Base-by-base conservation (phyloP, 1,140 invertebrate genomes). In the Drosophila mauritiana region DNA sequence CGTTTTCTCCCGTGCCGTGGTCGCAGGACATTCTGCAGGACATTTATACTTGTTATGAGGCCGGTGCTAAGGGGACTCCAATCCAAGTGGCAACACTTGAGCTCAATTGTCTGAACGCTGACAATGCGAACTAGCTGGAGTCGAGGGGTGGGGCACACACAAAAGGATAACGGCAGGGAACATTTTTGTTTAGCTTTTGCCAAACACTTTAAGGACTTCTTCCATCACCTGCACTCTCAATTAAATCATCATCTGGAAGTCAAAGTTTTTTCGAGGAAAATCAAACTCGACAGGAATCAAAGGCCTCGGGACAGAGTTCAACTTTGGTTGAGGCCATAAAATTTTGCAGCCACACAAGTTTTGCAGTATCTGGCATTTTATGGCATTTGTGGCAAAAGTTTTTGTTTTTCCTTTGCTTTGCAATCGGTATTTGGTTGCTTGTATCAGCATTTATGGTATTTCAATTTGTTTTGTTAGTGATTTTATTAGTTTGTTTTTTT, bases 51-150 rank as follows among this genome's bases (percentile, higher is more conserved):
- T 84, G 81, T 80, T 85, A 77, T 85, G 81, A 80, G 73, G 53
- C 43, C 36, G 56, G 52, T 43, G 27, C 39, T 22, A 45, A 48
- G 63, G 43, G 54, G 39, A 52, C 40, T 43, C 56, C 43, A 56
- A 55, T 64, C 48, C 49, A 70, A 75, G 80, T 68, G 65, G 64
- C 42, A 74, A 53, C 79, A 86, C 83, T 88, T 89, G 79, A 83
- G 84, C 84, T 80, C 83, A 88, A 88, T 88, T 88, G 84, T 88
- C 80, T 74, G 65, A 70, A 64, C 84, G 83, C 83, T 83, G 84
- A 88, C 84, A 88, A 89, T 73, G 76, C 58, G 62, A 69, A 76
- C 86, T 76, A 69, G 42, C 15, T 10, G 10, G 42, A 15, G 52
- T 20, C 27, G 10, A 8, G 73, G 56, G 37, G 11, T 6, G 15